A percentile compares a stretch with the other conserved stretches of the same genome.
Conservation (phyloP, 35 echinoderm and acorn worm genomes). For the Stichopus chloronotus region DNA sequence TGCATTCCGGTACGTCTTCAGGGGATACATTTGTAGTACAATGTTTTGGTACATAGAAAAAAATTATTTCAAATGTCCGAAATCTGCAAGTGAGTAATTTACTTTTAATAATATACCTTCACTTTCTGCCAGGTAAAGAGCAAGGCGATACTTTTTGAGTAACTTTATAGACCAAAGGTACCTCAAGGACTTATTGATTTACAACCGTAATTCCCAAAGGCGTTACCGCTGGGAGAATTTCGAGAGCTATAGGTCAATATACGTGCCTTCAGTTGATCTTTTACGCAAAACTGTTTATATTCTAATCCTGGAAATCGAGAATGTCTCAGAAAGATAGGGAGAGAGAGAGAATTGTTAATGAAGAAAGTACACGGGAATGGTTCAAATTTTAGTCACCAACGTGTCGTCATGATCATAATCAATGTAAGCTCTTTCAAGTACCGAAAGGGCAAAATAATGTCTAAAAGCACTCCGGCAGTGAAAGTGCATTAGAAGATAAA, state of each 20-base stretch:
- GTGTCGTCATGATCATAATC: too few species aligned
- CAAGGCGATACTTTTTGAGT: neutral
- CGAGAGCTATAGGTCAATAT: constrained; percentile 27
- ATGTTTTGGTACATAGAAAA: neutral
- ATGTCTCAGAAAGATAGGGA: neutral
- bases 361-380: neutral
- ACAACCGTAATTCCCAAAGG: neutral
- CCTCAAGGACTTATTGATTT: constrained; percentile 40
- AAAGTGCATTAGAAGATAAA: too few species aligned
- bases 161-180: neutral
- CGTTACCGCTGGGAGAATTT: neutral
- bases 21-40: neutral
- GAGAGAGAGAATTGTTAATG: neutral
- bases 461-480: too few species aligned
- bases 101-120: constrained; percentile 37
- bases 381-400: neutral
- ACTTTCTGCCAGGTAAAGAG: neutral
- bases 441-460: too few species aligned
- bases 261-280: constrained; percentile 8
- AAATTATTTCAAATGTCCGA: constrained; percentile 1
- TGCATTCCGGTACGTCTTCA: neutral
- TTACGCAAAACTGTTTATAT: constrained; percentile 22
- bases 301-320: neutral
- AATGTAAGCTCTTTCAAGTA: too few species aligned
- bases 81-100: neutral